phyloP scores from a whole-genome alignment of 2,797 vertebrate genomes.

The Ctenopoma multispine region DNA sequence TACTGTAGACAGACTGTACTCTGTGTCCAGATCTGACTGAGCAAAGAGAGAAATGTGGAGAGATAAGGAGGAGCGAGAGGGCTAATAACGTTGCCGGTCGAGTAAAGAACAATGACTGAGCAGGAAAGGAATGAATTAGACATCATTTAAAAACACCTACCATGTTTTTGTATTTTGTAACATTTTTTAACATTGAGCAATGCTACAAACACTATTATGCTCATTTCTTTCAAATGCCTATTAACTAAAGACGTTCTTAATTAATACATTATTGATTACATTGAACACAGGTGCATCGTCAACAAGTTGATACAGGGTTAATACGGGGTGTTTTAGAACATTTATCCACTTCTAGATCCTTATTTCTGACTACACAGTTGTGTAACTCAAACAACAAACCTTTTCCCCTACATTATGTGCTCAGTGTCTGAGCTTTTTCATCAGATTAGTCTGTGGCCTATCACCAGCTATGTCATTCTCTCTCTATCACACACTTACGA shows the following conservation, averaged over 20 bases:
- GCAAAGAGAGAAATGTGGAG: background rate
- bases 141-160: background rate
- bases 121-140: background rate
- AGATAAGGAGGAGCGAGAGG: background rate
- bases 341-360: background rate
- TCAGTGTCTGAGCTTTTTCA: constrained; percentile 32
- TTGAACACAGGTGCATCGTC: background rate
- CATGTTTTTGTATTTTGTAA: background rate
- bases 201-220: background rate
- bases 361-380: background rate
- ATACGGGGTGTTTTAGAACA: no score
- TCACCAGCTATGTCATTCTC: constrained; percentile 35
- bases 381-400: constrained; percentile 5
- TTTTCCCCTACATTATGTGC: constrained; percentile 11
- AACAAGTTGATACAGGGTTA: background rate
- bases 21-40: background rate
- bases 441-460: constrained; percentile 32
- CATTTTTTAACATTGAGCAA: background rate
- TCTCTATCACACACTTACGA: constrained; percentile 5
- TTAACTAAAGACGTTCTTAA: background rate
- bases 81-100: background rate
- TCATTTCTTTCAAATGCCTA: no score
- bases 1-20: background rate
- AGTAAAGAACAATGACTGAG: background rate
- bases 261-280: background rate